Conservation (phyloP, 2,888 invertebrate genomes). For the Cenopis cana region DNA sequence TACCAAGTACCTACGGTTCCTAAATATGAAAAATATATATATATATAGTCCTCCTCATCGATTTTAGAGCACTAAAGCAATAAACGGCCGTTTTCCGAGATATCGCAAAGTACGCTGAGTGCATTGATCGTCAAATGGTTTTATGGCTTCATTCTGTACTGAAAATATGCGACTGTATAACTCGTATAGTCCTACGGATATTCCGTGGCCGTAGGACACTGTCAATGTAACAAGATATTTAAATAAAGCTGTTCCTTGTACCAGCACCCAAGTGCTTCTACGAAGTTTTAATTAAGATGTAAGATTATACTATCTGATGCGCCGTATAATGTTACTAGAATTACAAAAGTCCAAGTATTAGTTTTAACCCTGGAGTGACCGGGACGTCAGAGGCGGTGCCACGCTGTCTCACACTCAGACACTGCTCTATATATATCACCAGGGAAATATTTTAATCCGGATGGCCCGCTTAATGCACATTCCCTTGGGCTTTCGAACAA, state of each 20-base stretch:
- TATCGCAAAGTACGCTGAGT: slow-evolving; percentile 5
- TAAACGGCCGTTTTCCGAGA: neutral
- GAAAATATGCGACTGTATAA: neutral
- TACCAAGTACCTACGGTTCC: neutral
- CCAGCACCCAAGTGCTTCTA: slow-evolving; percentile 29
- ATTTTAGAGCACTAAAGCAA: neutral
- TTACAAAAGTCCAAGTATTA: slow-evolving; percentile 59
- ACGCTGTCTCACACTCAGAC: slow-evolving; percentile 83
- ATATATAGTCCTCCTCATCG: too few relatives aligned
- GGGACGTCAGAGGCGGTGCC: slow-evolving; percentile 79
- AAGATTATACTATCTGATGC: slow-evolving; percentile 14
- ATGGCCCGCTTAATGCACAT: slow-evolving; percentile 81
- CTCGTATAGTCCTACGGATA: neutral
- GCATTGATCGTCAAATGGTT: slow-evolving; percentile 8
- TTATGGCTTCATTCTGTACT: neutral
- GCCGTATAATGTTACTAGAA: slow-evolving; percentile 45
- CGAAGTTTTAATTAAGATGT: slow-evolving; percentile 28
- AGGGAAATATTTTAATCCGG: slow-evolving; percentile 83
- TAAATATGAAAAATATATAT: neutral
- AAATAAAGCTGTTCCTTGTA: slow-evolving; percentile 16
- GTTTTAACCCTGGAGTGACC: slow-evolving; percentile 72
- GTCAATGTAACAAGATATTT: slow-evolving; percentile 12
- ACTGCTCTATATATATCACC: slow-evolving; percentile 80
- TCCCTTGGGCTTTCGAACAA: slow-evolving; percentile 72
- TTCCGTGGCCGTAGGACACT: neutral